Percentiles rank a stretch among this genome's conserved stretches.
Conservation (phyloP, 2,888 invertebrate species). For the Steinernema carpocapsae region DNA sequence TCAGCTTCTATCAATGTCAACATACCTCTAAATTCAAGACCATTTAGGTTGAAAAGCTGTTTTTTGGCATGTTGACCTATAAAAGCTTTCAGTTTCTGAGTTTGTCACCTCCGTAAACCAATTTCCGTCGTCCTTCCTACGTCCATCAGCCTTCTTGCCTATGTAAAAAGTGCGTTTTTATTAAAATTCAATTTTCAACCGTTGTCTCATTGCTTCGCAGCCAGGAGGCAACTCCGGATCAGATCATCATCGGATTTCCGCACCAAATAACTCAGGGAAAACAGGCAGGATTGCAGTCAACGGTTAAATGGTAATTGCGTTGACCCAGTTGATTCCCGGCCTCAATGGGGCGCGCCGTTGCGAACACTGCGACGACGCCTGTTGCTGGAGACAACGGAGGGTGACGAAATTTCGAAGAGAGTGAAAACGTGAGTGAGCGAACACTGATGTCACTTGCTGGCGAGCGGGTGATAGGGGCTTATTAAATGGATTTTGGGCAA, state of each 20-base stretch:
- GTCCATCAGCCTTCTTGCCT: no score
- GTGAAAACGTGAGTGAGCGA: conserved; percentile 34
- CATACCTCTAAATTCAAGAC: no score
- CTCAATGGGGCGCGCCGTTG: conserved; percentile 9
- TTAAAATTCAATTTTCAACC: background rate
- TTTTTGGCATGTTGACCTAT: no score
- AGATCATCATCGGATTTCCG: conserved; percentile 3
- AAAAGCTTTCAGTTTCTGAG: no score
- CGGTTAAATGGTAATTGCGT: conserved; percentile 26
- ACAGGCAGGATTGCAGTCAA: background rate
- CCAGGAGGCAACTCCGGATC: background rate
- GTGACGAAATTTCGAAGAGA: conserved; percentile 35
- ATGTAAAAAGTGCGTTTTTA: conserved; percentile 27
- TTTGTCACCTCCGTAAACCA: no score
- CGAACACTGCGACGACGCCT: background rate
- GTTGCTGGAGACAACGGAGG: background rate
- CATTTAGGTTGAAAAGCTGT: no score
- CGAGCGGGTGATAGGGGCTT: background rate
- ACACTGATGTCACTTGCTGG: no score
- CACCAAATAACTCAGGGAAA: conserved; percentile 31
- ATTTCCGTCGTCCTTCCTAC: no score
- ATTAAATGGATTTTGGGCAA: no score
- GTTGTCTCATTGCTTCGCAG: background rate
- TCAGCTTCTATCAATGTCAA: no score
- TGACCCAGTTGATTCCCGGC: conserved; percentile 12